Evolutionary conservation across 2,797 vertebrate genomes (phyloP).

Genomic region (Acridotheres tristis): DNA sequence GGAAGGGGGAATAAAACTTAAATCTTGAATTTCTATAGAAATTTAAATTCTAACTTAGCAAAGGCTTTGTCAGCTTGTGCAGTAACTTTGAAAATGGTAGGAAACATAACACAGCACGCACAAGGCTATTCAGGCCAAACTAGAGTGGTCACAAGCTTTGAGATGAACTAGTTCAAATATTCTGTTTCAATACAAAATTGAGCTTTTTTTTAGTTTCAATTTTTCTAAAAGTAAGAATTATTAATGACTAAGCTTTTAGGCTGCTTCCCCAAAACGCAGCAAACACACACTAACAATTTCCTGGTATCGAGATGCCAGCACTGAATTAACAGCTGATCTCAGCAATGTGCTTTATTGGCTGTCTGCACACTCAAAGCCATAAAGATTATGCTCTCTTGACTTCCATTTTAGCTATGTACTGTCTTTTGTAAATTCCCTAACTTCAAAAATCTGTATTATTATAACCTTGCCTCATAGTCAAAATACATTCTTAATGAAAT

Average conservation of each 20-base stretch:
- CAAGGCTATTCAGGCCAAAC: neutral
- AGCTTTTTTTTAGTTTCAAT: neutral
- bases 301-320: neutral
- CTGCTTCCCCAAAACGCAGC: neutral
- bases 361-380: neutral
- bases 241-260: neutral
- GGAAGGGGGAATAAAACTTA: neutral
- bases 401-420: neutral
- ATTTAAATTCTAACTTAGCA: neutral
- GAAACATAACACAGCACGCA: neutral
- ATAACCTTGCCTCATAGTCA: neutral
- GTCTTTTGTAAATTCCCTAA: neutral
- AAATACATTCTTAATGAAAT: neutral
- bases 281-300: neutral
- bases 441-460: neutral
- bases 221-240: neutral
- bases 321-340: neutral
- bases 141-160: neutral
- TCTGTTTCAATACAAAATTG: neutral
- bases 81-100: neutral
- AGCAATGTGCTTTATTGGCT: neutral
- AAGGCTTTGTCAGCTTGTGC: neutral
- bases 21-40: neutral
- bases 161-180: neutral
- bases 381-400: neutral